Evolutionary conservation across 2,888 invertebrate species (phyloP), one percentile per base, ranked within the genome.

Genomic region (Epirrhoe tristata): DNA sequence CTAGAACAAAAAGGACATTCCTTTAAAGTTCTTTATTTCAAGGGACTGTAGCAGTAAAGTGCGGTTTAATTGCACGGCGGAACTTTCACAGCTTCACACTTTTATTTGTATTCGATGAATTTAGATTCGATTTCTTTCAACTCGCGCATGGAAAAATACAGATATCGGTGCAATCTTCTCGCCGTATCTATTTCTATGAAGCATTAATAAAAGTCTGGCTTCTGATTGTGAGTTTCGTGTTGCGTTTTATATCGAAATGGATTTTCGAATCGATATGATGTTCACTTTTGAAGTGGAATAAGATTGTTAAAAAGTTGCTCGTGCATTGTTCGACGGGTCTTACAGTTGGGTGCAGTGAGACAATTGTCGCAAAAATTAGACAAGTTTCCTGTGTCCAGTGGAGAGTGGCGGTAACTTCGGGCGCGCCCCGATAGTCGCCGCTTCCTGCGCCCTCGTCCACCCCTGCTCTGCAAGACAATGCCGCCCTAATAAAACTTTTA

Each of bases 11-110:
- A 89, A 87, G 83, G 83, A 85, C 85, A 83, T 84, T 87, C 85
- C 85, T 87, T 87, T 86, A 88, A 87, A 90, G 84, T 90, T 88
- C 91, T 90, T 90, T 91, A 91, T 89, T 91, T 87, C 82, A 88
- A 88, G 87, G 88, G 87, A 90, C 88, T 90, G 89, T 86, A 87
- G 85, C 87, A 83, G 84, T 87, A 89, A 89, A 91, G 88, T 90
- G 91, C 81, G 89, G 88, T 92, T 91, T 92, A 92, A 91, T 92
- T 92, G 90, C 87, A 87, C 84, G 83, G 83, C 84, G 81, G 84
- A 87, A 91, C 85, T 88, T 86, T 84, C 81, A 83, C 85, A 84
- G 81, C 80, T 82, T 76, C 75, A 81, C 76, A 81, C 79, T 87
- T 87, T 84, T 86, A 87, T 89, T 88, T 88, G 81, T 83, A 81